Conservation (phyloP, 1,140 invertebrate species). For the Epicauta chinensis region DNA sequence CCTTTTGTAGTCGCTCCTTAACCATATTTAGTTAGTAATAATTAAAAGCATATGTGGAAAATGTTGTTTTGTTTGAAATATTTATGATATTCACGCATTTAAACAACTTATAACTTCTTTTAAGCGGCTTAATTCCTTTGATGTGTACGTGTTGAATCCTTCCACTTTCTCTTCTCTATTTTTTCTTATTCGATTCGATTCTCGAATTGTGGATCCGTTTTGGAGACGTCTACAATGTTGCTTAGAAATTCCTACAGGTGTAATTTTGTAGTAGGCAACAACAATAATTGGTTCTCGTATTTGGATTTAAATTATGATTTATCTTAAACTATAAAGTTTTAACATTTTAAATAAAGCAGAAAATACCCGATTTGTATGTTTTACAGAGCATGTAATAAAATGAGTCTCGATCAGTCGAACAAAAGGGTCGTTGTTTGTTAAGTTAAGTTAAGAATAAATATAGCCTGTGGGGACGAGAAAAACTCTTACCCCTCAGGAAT, state of each 20-base stretch:
- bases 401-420: slow-evolving; percentile 17
- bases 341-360: slow-evolving; percentile 23
- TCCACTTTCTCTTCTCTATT: too few species aligned
- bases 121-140: slow-evolving; percentile 6
- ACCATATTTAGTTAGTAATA: slow-evolving; percentile 10
- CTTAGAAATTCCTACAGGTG: too few species aligned
- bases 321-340: too few species aligned
- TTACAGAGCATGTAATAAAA: slow-evolving; percentile 24
- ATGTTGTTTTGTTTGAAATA: slow-evolving; percentile 18
- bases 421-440: slow-evolving; percentile 23
- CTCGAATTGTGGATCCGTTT: too few species aligned
- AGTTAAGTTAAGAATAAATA: slow-evolving; percentile 19
- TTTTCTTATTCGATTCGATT: too few species aligned
- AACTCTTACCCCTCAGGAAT: slow-evolving; percentile 12
- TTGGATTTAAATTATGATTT: too few species aligned
- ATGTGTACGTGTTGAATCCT: not conserved
- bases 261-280: too few species aligned
- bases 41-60: slow-evolving; percentile 29
- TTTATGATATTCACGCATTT: slow-evolving; percentile 20
- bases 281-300: too few species aligned
- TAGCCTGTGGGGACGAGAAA: slow-evolving; percentile 3
- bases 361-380: slow-evolving; percentile 24
- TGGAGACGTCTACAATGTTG: too few species aligned
- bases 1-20: too few species aligned
- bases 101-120: slow-evolving; percentile 19